A percentile compares a stretch with the other conserved stretches of the same genome.
These are phyloP conservation scores for Drosophila subquinaria DNA, from an alignment of 2,888 invertebrate species.

Conservation along the genomic window DNA sequence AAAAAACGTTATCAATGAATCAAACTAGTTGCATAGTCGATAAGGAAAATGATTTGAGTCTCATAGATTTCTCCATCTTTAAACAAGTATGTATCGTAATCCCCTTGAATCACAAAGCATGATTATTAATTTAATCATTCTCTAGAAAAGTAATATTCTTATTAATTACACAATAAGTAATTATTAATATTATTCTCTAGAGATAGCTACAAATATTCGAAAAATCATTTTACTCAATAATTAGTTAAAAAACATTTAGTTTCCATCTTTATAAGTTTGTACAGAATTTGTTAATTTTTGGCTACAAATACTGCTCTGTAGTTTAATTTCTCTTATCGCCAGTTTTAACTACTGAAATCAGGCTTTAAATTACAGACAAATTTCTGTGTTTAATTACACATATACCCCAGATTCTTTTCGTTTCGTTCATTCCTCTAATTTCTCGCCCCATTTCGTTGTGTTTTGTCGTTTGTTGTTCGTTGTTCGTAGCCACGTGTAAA, in stretches of 20 bases:
- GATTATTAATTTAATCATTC: too few species aligned
- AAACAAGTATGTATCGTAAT: too few species aligned
- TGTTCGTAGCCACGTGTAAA: slow-evolving; percentile 15
- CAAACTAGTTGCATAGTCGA: too few species aligned
- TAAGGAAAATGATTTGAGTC: too few species aligned
- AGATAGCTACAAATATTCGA: neutral
- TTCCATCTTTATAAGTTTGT: too few species aligned
- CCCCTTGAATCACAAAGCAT: too few species aligned
- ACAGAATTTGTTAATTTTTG: neutral
- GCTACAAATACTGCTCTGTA: neutral
- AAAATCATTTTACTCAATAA: neutral
- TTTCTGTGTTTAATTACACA: neutral
- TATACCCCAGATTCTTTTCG: slow-evolving; percentile 4
- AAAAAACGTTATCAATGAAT: too few species aligned
- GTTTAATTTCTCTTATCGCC: neutral
- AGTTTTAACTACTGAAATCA: neutral
- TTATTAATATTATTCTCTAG: too few species aligned
- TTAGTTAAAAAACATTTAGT: neutral
- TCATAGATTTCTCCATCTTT: too few species aligned
- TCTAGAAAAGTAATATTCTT: too few species aligned
- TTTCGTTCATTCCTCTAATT: slow-evolving; percentile 4
- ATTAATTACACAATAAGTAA: too few species aligned
- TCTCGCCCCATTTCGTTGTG: neutral
- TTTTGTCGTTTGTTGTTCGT: slow-evolving; percentile 3
- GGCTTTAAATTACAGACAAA: neutral